These are phyloP conservation scores for Anthoscopus minutus DNA, from an alignment of 2,113 vertebrate species.

Conservation along the genomic window DNA sequence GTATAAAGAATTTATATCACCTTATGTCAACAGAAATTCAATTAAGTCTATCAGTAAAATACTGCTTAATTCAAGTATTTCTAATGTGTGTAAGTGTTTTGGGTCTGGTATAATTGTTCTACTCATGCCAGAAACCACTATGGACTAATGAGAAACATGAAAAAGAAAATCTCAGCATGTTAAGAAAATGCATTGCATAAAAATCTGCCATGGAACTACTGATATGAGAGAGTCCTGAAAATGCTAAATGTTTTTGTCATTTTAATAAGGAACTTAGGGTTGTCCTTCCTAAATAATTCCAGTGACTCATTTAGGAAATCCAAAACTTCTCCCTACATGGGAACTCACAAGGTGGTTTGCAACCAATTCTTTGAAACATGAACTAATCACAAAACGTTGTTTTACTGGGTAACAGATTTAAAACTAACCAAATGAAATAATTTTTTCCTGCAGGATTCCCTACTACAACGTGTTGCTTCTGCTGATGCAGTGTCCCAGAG, in stretches of 20 bases:
- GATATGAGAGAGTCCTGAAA: background rate
- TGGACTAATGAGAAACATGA: background rate
- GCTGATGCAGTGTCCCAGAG: background rate
- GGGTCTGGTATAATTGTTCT: background rate
- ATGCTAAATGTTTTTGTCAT: fast-evolving
- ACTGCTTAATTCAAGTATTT: background rate
- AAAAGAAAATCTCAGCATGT: background rate
- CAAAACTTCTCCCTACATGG: background rate
- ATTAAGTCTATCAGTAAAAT: background rate
- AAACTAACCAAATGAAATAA: background rate
- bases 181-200: background rate
- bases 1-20: background rate
- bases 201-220: background rate
- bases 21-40: background rate
- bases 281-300: background rate
- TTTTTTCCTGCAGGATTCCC: background rate
- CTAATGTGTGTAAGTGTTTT: background rate
- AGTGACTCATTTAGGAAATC: background rate
- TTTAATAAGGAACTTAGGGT: background rate
- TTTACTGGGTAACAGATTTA: background rate
- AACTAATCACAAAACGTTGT: background rate
- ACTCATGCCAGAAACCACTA: background rate
- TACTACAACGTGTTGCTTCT: background rate
- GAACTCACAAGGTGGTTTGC: background rate
- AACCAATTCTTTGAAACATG: background rate